A percentile compares a stretch with the other conserved stretches of the same genome.
Conservation (phyloP, 1,140 invertebrate species). For the Chironomus tepperi region DNA sequence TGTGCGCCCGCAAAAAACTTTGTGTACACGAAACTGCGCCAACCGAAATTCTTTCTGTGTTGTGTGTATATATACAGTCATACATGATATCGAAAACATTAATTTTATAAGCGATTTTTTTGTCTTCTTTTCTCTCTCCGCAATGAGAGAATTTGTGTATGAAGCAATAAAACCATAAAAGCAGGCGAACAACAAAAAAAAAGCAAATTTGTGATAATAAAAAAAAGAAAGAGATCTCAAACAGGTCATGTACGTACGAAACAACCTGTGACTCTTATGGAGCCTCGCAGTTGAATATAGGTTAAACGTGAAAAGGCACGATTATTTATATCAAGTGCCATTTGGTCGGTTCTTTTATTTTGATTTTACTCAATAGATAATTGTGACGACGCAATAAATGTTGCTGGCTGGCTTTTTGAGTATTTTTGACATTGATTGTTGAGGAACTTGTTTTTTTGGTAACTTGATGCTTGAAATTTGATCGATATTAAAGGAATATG, state of each 20-base stretch:
- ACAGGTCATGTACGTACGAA: conserved; percentile 4
- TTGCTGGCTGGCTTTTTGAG: too few species aligned
- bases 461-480: too few species aligned
- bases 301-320: conserved; percentile 10
- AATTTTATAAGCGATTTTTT: conserved; percentile 9
- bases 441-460: too few species aligned
- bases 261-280: conserved; percentile 1
- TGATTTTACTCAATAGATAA: neutral
- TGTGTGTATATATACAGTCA: neutral
- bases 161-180: neutral
- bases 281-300: neutral
- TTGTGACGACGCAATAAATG: too few species aligned
- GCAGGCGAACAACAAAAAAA: neutral
- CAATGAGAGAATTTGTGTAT: neutral
- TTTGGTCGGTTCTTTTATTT: neutral
- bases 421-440: too few species aligned
- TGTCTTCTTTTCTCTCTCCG: neutral
- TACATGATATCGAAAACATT: conserved; percentile 3
- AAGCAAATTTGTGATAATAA: neutral
- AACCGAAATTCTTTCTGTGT: neutral
- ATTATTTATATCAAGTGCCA: conserved; percentile 19
- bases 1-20: neutral
- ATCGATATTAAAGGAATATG: too few species aligned
- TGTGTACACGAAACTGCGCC: neutral
- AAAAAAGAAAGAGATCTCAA: conserved; percentile 12